A percentile compares a stretch with the other conserved stretches of the same genome.
Evolutionary conservation across 2,113 vertebrate genomes (phyloP).

Genomic region (Tautogolabrus adspersus): DNA sequence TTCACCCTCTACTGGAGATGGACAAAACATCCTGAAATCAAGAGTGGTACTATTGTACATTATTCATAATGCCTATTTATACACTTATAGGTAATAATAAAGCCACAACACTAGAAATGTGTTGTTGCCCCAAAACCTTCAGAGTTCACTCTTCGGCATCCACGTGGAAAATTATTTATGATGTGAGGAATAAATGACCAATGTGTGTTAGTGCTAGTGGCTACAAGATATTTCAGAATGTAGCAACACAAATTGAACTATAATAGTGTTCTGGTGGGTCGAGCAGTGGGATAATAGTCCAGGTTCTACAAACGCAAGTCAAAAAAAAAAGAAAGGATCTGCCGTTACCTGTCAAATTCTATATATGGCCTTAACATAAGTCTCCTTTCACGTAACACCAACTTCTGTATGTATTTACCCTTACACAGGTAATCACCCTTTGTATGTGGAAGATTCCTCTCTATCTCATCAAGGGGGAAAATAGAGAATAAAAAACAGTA

Average conservation of each 20-base stretch:
- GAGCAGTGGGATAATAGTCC: slow-evolving; percentile 12
- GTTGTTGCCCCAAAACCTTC: slow-evolving; percentile 27
- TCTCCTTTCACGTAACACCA: slow-evolving; percentile 45
- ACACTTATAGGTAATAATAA: slow-evolving; percentile 34
- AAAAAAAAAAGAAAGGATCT: slow-evolving; percentile 22
- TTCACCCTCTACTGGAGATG: slow-evolving; percentile 2
- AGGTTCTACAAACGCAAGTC: slow-evolving; percentile 38
- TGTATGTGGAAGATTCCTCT: slow-evolving; percentile 47
- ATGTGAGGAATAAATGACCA: slow-evolving; percentile 38
- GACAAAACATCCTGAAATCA: slow-evolving; percentile 17
- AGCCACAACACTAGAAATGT: slow-evolving; percentile 42
- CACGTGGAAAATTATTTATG: slow-evolving; percentile 4
- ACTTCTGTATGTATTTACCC: slow-evolving; percentile 22
- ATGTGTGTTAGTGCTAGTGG: slow-evolving; percentile 35
- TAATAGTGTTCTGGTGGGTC: slow-evolving; percentile 18
- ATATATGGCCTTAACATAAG: slow-evolving; percentile 47
- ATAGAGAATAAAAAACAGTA: slow-evolving; percentile 61
- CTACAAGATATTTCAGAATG: slow-evolving; percentile 27
- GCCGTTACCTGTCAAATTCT: slow-evolving; percentile 6
- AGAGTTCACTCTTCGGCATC: slow-evolving; percentile 6
- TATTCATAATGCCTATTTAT: slow-evolving; percentile 21
- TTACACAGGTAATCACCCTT: slow-evolving; percentile 42
- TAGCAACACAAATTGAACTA: slow-evolving; percentile 26
- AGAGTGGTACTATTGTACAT: slow-evolving; percentile 20
- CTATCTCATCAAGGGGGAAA: slow-evolving; percentile 43